Evolutionary conservation across 2,113 vertebrate species (phyloP).

Genomic region (Sorex araneus): DNA sequence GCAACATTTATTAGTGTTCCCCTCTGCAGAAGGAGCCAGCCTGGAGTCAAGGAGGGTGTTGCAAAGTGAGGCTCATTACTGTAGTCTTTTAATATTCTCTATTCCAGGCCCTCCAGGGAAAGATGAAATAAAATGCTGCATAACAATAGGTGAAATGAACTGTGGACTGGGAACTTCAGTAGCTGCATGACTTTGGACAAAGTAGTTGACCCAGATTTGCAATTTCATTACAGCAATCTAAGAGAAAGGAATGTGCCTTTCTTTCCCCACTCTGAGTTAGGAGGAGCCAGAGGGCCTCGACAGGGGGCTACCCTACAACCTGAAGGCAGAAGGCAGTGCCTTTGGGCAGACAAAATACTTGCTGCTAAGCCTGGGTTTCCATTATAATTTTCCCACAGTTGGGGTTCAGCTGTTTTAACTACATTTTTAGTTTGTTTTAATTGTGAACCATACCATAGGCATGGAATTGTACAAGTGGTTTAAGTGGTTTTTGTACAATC

Average conservation of each 20-base stretch:
- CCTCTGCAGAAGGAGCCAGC: slow-evolving; percentile 21
- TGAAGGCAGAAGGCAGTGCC: too few relatives aligned
- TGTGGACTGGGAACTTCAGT: slow-evolving; percentile 27
- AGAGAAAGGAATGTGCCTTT: neutral
- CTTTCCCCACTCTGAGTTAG: neutral
- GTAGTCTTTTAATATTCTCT: slow-evolving; percentile 75
- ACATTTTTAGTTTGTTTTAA: neutral
- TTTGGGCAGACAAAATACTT: neutral
- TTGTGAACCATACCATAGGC: neutral
- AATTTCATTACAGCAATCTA: slow-evolving; percentile 55
- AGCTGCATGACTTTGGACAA: slow-evolving; percentile 61
- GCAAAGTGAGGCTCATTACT: slow-evolving; percentile 80
- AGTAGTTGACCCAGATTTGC: slow-evolving; percentile 56
- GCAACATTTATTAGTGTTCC: neutral
- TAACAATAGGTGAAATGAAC: slow-evolving; percentile 56
- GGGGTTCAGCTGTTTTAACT: neutral
- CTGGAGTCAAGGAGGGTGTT: slow-evolving; percentile 75
- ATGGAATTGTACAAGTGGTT: neutral
- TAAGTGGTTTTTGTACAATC: neutral
- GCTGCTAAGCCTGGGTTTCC: neutral
- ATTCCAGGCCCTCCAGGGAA: slow-evolving; percentile 58
- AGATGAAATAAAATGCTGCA: slow-evolving; percentile 73
- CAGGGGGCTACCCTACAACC: neutral
- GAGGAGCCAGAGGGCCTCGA: neutral
- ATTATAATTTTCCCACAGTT: neutral